Percentiles rank a stretch among this genome's conserved stretches.
Conservation (phyloP, 2,113 vertebrate species). For the Grantiella picta region DNA sequence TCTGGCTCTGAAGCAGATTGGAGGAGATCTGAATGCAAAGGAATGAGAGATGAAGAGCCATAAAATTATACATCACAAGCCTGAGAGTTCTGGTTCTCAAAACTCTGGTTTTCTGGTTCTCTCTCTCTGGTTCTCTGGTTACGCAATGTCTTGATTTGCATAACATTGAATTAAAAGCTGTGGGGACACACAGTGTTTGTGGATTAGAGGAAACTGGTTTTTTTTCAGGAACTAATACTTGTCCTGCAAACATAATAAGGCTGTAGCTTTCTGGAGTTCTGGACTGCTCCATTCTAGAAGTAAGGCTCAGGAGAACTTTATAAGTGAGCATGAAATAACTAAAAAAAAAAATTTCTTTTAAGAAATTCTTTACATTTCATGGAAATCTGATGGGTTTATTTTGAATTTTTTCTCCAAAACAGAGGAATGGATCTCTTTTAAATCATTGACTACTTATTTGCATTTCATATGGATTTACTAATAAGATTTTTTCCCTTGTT, state of each 20-base stretch:
- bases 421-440: not conserved
- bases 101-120: too few relatives aligned
- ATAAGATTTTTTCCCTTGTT: not conserved
- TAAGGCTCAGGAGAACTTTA: not conserved
- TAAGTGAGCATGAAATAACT: not conserved
- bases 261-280: not conserved
- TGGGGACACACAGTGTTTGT: fast-evolving
- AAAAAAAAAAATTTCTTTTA: not conserved
- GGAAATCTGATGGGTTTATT: not conserved
- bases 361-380: not conserved
- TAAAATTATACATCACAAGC: not conserved
- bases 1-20: not conserved
- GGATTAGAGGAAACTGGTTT: not conserved
- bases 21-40: not conserved
- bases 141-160: not conserved
- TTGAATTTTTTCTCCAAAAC: not conserved
- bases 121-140: too few relatives aligned
- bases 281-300: not conserved
- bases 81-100: not conserved
- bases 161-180: not conserved
- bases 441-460: not conserved
- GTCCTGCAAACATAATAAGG: not conserved
- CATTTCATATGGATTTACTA: not conserved
- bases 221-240: not conserved
- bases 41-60: not conserved